Percentiles rank a stretch among this genome's conserved stretches.
phyloP scores from a whole-genome alignment of 2,113 vertebrate species.

The Fregetta grallaria region DNA sequence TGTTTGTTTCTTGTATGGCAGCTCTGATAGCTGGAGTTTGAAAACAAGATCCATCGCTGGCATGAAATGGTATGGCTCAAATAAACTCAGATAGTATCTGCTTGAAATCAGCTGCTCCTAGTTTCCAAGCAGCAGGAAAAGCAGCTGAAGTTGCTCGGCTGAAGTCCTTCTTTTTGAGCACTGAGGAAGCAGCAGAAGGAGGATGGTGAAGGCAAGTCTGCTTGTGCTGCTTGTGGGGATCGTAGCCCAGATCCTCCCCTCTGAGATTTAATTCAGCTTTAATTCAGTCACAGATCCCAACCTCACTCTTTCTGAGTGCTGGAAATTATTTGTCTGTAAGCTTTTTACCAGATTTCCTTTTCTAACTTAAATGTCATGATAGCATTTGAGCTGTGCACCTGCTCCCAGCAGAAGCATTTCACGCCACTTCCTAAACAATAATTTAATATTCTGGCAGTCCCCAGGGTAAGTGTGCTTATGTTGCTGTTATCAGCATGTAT shows the following conservation, averaged over 20 bases:
- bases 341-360: not conserved
- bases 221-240: not conserved
- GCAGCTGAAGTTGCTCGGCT: not conserved
- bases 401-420: not conserved
- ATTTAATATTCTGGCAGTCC: not conserved
- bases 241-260: not conserved
- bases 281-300: not conserved
- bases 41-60: not conserved
- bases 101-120: not conserved
- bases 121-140: constrained; percentile 16
- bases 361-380: not conserved
- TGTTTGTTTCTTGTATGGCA: not conserved
- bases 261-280: not conserved
- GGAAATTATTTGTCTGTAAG: not conserved
- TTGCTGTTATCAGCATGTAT: not conserved
- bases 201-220: not conserved
- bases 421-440: not conserved
- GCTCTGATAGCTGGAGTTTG: not conserved
- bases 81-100: not conserved
- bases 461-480: not conserved
- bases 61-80: not conserved
- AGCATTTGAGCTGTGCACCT: constrained; percentile 3
- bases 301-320: not conserved
- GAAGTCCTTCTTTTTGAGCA: not conserved
- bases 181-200: not conserved